Evolutionary conservation across 2,113 vertebrate genomes (phyloP), one percentile per base, ranked within the genome.

Genomic region (Lonchura striata): DNA sequence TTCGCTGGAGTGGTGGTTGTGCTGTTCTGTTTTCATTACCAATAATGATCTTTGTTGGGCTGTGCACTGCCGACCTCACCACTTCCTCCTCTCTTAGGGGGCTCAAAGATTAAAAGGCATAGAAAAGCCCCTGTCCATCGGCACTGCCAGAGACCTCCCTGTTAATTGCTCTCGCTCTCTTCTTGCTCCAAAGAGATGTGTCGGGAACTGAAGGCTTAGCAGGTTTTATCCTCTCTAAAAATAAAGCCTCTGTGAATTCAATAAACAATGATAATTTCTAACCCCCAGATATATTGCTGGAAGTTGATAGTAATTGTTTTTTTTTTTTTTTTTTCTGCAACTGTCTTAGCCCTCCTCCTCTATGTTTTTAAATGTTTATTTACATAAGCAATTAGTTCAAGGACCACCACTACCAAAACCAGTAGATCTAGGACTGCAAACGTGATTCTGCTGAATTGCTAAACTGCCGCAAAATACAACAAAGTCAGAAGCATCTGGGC

Each of bases 401-500:
- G 90, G 64, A 53, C 74, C 56, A 33, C 78, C 31, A 2, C 64
- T 88, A 94, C 82, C 79, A 83, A 96, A 91, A 31, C 30, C 82
- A 80, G 77, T 15, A 68, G 61, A 78, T 75, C 53, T 60, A 69
- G 53, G 88, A 52, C 80, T 93, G 66, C 57, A 90, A 90, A 90
- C 1, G 1, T 84, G 80, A 90, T 96, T 94, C 88, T 95, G 90
- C 92, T 95, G 88, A 96, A 91, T 86, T 95, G 92, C 86, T 94
- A 46, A 97, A 95, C 90, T 86, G 80, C 33, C 0, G 11, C 0
- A 0, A 90, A 94, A 96, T 94, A 61, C 63, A 96, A 91, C 90
- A 56, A 92, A 96, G 90, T 94, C 92, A 92, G 88, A 92, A 90
- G 39, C 8, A 46, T 78, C 93, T 88, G 93, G 93, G 95, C 96